Evolutionary conservation across 1,140 invertebrate species (phyloP).

Genomic region (Achatina immaculata): DNA sequence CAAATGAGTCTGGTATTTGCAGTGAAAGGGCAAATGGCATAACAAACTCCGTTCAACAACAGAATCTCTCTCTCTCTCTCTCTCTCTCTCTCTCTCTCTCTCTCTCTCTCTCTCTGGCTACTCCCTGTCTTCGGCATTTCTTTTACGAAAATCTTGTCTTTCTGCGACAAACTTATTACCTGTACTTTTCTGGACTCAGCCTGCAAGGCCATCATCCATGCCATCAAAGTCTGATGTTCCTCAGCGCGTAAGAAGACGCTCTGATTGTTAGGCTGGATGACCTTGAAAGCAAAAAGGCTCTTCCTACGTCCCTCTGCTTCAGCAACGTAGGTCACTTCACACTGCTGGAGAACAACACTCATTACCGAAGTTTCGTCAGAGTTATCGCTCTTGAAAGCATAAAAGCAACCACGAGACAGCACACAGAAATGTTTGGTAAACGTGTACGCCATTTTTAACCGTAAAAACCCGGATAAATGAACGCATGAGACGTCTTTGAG

Average conservation of each 20-base stretch:
- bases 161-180: too few relatives aligned
- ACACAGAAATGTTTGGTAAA: conserved; percentile 58
- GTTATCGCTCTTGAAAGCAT: conserved; percentile 55
- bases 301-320: conserved; percentile 49
- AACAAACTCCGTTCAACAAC: too few relatives aligned
- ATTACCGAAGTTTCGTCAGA: conserved; percentile 46
- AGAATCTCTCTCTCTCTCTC: too few relatives aligned
- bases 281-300: conserved; percentile 54
- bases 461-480: conserved; percentile 49
- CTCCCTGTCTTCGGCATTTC: too few relatives aligned
- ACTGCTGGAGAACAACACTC: conserved; percentile 48
- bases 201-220: conserved; percentile 56
- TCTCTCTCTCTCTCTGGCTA: too few relatives aligned
- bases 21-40: too few relatives aligned
- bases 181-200: conserved; percentile 53
- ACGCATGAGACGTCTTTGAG: conserved; percentile 49
- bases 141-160: too few relatives aligned
- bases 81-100: too few relatives aligned
- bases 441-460: conserved; percentile 48
- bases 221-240: conserved; percentile 48
- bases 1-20: too few relatives aligned
- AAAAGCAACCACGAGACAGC: conserved; percentile 56
- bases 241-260: conserved; percentile 53
- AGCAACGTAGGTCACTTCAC: conserved; percentile 48
- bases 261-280: conserved; percentile 52